A percentile compares a stretch with the other conserved stretches of the same genome.
Evolutionary conservation across 2,888 invertebrate species (phyloP).

Genomic region (Scotopteryx bipunctaria): DNA sequence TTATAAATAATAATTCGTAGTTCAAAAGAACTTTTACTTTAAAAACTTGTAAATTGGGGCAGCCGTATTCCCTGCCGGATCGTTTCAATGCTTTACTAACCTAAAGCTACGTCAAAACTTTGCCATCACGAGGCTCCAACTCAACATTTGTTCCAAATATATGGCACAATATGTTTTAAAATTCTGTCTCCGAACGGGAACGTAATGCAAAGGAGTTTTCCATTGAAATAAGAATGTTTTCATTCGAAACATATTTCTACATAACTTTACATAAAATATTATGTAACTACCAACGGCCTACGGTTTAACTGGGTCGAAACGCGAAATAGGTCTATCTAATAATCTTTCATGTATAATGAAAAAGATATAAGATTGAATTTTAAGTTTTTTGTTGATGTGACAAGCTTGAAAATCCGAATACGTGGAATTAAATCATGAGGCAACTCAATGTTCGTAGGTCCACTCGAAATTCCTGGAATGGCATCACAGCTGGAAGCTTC

Average conservation of each 20-base stretch:
- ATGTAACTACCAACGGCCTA: neutral
- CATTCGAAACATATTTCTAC: neutral
- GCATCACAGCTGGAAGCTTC: no score
- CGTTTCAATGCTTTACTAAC: slow-evolving; percentile 16
- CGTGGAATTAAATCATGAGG: no score
- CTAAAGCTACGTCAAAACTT: slow-evolving; percentile 19
- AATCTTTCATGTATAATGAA: no score
- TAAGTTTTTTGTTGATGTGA: no score
- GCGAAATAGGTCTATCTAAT: no score
- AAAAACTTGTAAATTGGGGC: slow-evolving; percentile 5
- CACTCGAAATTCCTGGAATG: no score
- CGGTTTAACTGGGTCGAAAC: neutral
- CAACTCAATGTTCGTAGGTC: no score
- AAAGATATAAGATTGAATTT: no score
- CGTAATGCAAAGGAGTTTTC: slow-evolving; percentile 1
- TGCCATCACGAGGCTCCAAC: slow-evolving; percentile 1
- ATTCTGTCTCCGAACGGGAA: slow-evolving; percentile 12
- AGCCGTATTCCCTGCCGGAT: slow-evolving; percentile 6
- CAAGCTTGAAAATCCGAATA: no score
- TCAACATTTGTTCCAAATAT: slow-evolving; percentile 8
- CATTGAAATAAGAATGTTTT: slow-evolving; percentile 2
- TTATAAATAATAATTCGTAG: neutral
- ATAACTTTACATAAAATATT: neutral
- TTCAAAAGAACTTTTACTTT: neutral
- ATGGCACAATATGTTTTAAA: slow-evolving; percentile 18